Base-by-base conservation (phyloP, 1,140 invertebrate species). In the Drosophila yakuba region DNA sequence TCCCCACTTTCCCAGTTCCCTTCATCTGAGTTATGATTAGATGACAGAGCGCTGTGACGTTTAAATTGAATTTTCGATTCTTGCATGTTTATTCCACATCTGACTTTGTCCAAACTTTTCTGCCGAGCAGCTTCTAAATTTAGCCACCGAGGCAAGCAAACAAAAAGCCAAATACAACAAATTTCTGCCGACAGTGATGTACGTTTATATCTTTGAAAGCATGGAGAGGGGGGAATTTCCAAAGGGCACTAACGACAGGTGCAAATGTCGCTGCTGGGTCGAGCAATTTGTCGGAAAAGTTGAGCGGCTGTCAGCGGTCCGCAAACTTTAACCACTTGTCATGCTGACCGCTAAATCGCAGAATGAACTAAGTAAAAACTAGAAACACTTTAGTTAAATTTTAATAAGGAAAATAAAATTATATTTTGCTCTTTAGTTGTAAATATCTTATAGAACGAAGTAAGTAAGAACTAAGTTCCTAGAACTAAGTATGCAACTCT, bases 51-150 rank as follows among this genome's bases (percentile, higher is more conserved):
- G 56, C 43, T 61, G 74, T 61, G 82, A 86, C 64, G 68, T 75
- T 86, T 78, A 71, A 78, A 85, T 86, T 85, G 78, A 82, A 82
- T 88, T 78, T 74, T 72, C 45, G 50, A 74, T 71, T 75, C 61
- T 66, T 54, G 59, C 60, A 64, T 80, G 72, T 72, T 80, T 69
- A 74, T 78, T 63, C 67, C 64, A 32, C 43, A 64, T 58, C 62
- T 56, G 23, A 52, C 47, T 76, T 52, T 58, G 68, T 51, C 63
- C 50, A 55, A 60, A 45, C 38, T 43, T 74, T 54, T 63, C 15
- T n/a, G 44, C 8, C 10, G 38, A 47, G 73, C 64, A 28, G 11
- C 48, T 50, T 45, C 77, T 81, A 86, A 67, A 78, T 71, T 55
- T 86, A 85, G 55, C 58, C 28, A 12, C 15, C 25, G 43, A 12